Conservation (phyloP, 1,140 invertebrate species). For the Panagrolaimus sp. region DNA sequence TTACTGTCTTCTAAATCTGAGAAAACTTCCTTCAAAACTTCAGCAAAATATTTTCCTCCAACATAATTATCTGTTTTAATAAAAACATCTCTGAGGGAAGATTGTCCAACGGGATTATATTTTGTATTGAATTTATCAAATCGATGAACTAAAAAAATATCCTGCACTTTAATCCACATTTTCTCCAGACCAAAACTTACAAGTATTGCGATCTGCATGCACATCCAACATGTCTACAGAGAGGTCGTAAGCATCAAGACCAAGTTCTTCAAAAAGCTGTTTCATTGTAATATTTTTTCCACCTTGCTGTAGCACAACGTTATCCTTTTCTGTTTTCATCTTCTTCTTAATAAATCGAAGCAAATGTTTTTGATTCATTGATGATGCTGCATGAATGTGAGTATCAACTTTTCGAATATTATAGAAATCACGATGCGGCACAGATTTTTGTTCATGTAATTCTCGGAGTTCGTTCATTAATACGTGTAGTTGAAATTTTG, state of each 20-base stretch:
- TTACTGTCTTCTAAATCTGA: conserved; percentile 96
- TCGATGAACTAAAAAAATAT: conserved; percentile 68
- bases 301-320: conserved; percentile 74
- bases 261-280: conserved; percentile 94
- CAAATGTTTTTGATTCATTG: conserved; percentile 99
- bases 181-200: no score
- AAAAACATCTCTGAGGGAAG: conserved; percentile 88
- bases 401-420: conserved; percentile 95
- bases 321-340: conserved; percentile 80
- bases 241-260: conserved; percentile 91
- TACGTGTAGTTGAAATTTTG: conserved; percentile 92
- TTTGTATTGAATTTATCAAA: conserved; percentile 99
- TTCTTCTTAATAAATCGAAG: conserved; percentile 97
- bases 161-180: no score
- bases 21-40: conserved; percentile 92
- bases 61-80: conserved; percentile 96
- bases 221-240: conserved; percentile 99
- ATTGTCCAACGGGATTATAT: conserved; percentile 98
- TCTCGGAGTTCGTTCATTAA: conserved; percentile 93
- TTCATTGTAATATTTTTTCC: conserved; percentile 46
- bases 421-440: conserved; percentile 96
- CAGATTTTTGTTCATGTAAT: conserved; percentile 88
- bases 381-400: conserved; percentile 96
- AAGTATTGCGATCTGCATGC: conserved; percentile 68
- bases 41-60: conserved; percentile 90